Conservation (phyloP, 2,888 invertebrate genomes). For the Hermaeophaga mercurialis region DNA sequence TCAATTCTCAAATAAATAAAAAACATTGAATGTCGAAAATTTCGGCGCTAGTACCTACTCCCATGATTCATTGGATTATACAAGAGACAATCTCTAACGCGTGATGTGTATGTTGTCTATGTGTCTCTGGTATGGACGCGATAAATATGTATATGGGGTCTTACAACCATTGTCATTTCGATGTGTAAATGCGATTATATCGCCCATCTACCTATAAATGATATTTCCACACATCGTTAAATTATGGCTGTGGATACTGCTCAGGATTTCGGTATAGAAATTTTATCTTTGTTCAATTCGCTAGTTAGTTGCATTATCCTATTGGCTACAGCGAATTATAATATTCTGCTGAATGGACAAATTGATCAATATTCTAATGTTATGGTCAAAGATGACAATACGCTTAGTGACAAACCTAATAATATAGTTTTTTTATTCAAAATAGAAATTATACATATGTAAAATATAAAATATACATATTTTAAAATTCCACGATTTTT, state of each 20-base stretch:
- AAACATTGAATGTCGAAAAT: too few species aligned
- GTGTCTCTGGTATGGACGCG: conserved; percentile 37
- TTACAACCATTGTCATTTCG: conserved; percentile 34
- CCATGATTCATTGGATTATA: not conserved
- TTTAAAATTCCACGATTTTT: too few species aligned
- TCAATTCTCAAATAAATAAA: too few species aligned
- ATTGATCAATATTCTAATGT: too few species aligned
- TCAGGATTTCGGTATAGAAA: conserved; percentile 22
- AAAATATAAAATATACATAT: too few species aligned
- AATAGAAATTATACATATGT: too few species aligned
- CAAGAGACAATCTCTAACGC: too few species aligned
- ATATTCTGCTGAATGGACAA: too few species aligned
- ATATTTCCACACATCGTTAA: conserved; percentile 37
- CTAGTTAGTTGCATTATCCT: not conserved
- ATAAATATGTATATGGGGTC: conserved; percentile 41
- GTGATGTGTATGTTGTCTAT: not conserved
- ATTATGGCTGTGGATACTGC: conserved; percentile 27
- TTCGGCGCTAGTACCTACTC: too few species aligned
- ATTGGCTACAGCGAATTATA: not conserved
- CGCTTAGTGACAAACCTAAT: too few species aligned
- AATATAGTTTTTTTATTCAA: too few species aligned
- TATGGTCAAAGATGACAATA: too few species aligned
- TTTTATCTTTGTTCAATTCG: conserved; percentile 27
- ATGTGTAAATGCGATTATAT: conserved; percentile 36
- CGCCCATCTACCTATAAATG: conserved; percentile 35